A percentile compares a stretch with the other conserved stretches of the same genome.
phyloP scores from a whole-genome alignment of 2,888 invertebrate genomes.

The Idaea straminata region DNA sequence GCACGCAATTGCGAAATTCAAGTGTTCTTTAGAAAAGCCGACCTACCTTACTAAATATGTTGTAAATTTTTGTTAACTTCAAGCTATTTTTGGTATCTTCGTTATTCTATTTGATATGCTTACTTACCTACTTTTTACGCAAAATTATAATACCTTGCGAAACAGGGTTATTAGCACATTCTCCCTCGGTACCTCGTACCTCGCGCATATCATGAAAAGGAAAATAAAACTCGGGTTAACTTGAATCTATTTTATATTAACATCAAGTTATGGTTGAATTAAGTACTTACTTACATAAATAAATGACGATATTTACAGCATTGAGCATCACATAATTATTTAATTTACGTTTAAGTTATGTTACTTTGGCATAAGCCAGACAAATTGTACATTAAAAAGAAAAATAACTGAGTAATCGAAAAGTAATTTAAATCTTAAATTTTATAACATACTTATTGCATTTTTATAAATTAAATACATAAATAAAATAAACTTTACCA shows the following conservation, averaged over 20 bases:
- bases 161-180: not conserved
- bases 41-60: too few relatives aligned
- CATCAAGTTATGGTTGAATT: conserved; percentile 65
- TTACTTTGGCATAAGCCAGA: too few relatives aligned
- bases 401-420: too few relatives aligned
- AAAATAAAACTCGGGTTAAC: conserved; percentile 63
- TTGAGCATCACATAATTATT: conserved; percentile 59
- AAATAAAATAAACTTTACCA: too few relatives aligned
- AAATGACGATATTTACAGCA: conserved; percentile 60
- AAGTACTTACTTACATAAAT: conserved; percentile 34
- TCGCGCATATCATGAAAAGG: not conserved
- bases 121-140: conserved; percentile 2
- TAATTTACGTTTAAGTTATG: conserved; percentile 13
- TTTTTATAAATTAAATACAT: too few relatives aligned
- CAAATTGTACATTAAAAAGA: too few relatives aligned
- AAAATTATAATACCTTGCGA: conserved; percentile 13
- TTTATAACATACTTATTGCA: too few relatives aligned
- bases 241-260: conserved; percentile 77
- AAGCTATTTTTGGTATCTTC: too few relatives aligned
- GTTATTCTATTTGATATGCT: not conserved
- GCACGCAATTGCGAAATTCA: too few relatives aligned
- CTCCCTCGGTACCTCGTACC: not conserved
- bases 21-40: too few relatives aligned
- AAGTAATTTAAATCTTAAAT: too few relatives aligned
- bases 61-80: too few relatives aligned